These are phyloP conservation scores for Perognathus longimembris DNA, from an alignment of 2,113 vertebrate species.

Conservation along the genomic window DNA sequence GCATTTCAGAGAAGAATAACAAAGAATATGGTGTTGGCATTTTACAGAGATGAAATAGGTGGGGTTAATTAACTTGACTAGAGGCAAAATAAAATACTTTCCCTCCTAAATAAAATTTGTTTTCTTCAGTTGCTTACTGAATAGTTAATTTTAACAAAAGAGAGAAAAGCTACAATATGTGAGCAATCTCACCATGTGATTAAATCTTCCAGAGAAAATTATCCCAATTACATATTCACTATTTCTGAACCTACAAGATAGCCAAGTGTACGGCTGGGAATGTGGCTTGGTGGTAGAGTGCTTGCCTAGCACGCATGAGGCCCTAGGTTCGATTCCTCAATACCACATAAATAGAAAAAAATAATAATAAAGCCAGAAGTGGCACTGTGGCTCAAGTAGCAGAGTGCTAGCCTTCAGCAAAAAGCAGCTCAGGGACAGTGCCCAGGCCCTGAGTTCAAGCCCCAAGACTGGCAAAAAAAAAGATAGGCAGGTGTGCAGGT, in stretches of 20 bases:
- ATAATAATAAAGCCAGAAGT: no score
- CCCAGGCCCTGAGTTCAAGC: no score
- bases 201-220: conserved; percentile 70
- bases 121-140: conserved; percentile 63
- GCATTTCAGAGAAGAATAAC: not conserved
- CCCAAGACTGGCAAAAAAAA: no score
- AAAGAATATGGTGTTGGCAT: not conserved
- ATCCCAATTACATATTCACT: conserved; percentile 47
- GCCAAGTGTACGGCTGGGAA: not conserved
- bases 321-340: no score
- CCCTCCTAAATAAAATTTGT: conserved; percentile 63
- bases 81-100: conserved; percentile 62
- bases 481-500: not conserved
- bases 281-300: no score
- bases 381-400: no score
- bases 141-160: conserved; percentile 63
- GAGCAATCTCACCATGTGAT: conserved; percentile 64
- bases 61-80: conserved; percentile 51
- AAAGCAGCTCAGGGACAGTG: no score
- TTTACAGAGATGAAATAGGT: conserved; percentile 45
- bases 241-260: conserved; percentile 36
- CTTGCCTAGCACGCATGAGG: no score
- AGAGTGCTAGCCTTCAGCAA: no score
- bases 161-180: conserved; percentile 53
- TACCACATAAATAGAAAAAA: no score